These are phyloP conservation scores for Ormyrus pomaceus DNA, from an alignment of 2,888 invertebrate genomes.

Conservation along the genomic window DNA sequence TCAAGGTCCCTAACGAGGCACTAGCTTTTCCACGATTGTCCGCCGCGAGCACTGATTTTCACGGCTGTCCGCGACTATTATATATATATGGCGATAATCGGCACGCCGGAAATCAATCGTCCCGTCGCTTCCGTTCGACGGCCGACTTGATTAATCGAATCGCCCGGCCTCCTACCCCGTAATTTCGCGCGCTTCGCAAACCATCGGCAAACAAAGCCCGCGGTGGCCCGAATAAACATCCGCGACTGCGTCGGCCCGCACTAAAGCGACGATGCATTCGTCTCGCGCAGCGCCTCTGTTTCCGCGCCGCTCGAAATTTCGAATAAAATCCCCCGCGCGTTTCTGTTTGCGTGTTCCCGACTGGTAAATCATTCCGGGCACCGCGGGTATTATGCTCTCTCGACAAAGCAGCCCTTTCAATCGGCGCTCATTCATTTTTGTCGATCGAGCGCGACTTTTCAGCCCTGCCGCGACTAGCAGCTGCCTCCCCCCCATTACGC, in stretches of 20 bases:
- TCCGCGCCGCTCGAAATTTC: background rate
- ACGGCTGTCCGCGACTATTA: slow-evolving; percentile 15
- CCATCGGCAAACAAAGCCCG: slow-evolving; percentile 24
- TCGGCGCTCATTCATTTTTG: too few relatives aligned
- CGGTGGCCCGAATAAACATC: slow-evolving; percentile 12
- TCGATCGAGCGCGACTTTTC: too few relatives aligned
- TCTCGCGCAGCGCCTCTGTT: background rate
- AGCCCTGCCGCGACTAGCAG: too few relatives aligned
- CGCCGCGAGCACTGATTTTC: background rate
- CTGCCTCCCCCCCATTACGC: too few relatives aligned
- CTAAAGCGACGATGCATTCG: background rate
- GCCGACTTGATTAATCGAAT: slow-evolving; percentile 30
- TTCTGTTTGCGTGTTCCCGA: too few relatives aligned
- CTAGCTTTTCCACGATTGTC: background rate
- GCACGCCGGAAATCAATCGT: slow-evolving; percentile 12
- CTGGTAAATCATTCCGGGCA: too few relatives aligned
- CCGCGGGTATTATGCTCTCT: too few relatives aligned
- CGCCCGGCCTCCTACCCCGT: background rate
- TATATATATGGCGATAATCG: background rate
- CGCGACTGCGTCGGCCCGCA: background rate
- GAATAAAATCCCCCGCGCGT: background rate
- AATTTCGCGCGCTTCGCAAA: slow-evolving; percentile 40
- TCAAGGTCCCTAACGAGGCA: too few relatives aligned
- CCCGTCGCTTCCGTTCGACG: background rate
- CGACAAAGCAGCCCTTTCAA: too few relatives aligned